A percentile compares a stretch with the other conserved stretches of the same genome.
These are phyloP conservation scores for Protobothrops mucrosquamatus DNA, from an alignment of 2,113 vertebrate genomes.

Conservation along the genomic window DNA sequence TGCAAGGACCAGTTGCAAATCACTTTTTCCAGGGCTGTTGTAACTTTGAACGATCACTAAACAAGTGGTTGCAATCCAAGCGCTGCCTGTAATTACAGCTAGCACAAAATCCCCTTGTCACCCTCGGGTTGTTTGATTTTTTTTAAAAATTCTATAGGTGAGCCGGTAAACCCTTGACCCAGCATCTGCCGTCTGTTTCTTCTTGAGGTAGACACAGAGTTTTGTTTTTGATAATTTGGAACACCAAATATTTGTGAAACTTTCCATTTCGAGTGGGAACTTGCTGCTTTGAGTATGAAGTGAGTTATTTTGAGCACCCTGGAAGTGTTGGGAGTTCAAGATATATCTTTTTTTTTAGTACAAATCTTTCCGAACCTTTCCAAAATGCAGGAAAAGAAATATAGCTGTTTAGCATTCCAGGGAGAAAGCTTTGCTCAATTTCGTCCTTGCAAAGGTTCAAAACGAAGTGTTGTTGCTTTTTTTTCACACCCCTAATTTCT, in stretches of 20 bases:
- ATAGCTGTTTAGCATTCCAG: background rate
- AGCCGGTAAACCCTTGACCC: background rate
- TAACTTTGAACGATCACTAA: background rate
- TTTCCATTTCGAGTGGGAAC: background rate
- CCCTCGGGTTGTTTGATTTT: too few species aligned
- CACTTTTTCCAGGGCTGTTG: background rate
- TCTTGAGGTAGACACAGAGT: background rate
- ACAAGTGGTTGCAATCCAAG: background rate
- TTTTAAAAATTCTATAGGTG: background rate
- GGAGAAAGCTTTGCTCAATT: background rate
- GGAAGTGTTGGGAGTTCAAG: background rate
- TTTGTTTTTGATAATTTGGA: background rate
- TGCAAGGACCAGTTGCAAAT: background rate
- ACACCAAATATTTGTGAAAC: background rate
- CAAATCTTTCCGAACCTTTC: background rate
- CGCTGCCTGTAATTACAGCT: background rate
- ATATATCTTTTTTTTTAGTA: background rate
- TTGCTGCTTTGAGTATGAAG: background rate
- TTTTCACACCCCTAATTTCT: background rate
- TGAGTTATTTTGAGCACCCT: background rate
- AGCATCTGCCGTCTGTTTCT: background rate
- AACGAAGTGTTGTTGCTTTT: too few species aligned
- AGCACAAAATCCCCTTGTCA: background rate
- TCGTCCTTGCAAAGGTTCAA: background rate
- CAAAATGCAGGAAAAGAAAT: background rate